A percentile compares a stretch with the other conserved stretches of the same genome.
Evolutionary conservation across 2,888 invertebrate species (phyloP).

Genomic region (Watsonalla binaria): DNA sequence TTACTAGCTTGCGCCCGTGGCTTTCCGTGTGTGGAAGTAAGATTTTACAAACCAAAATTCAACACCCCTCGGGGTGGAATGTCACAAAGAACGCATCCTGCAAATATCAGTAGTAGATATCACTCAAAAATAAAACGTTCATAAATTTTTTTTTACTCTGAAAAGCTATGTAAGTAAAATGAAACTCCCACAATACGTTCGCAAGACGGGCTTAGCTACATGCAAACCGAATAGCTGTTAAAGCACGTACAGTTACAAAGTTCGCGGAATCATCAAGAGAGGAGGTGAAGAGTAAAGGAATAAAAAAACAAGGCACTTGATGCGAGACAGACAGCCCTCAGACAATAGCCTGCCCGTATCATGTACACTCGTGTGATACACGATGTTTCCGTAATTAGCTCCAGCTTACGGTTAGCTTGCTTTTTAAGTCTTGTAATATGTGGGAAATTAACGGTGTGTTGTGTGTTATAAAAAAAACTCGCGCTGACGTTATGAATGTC

Average conservation of each 20-base stretch:
- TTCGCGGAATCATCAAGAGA: background rate
- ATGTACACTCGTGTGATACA: slow-evolving; percentile 40
- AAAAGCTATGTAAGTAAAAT: too few relatives aligned
- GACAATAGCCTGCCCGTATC: slow-evolving; percentile 67
- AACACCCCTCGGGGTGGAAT: too few relatives aligned
- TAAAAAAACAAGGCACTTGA: slow-evolving; percentile 47
- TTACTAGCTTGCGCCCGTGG: too few relatives aligned
- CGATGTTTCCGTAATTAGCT: slow-evolving; percentile 48
- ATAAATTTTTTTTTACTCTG: too few relatives aligned
- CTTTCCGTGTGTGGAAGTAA: too few relatives aligned
- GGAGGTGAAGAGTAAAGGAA: slow-evolving; percentile 1
- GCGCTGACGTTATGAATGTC: too few relatives aligned
- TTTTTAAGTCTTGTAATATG: background rate
- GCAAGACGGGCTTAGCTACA: too few relatives aligned
- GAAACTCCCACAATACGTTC: too few relatives aligned
- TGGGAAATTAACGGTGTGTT: background rate
- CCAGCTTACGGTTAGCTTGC: slow-evolving; percentile 14
- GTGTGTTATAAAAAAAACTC: background rate
- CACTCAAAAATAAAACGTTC: too few relatives aligned
- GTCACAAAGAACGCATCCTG: too few relatives aligned
- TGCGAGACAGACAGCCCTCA: slow-evolving; percentile 66
- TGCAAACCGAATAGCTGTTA: background rate
- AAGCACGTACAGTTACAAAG: slow-evolving; percentile 3
- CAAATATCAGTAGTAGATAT: too few relatives aligned
- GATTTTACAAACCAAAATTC: too few relatives aligned